phyloP scores from a whole-genome alignment of 2,113 vertebrate species.

The Craseonycteris thonglongyai region DNA sequence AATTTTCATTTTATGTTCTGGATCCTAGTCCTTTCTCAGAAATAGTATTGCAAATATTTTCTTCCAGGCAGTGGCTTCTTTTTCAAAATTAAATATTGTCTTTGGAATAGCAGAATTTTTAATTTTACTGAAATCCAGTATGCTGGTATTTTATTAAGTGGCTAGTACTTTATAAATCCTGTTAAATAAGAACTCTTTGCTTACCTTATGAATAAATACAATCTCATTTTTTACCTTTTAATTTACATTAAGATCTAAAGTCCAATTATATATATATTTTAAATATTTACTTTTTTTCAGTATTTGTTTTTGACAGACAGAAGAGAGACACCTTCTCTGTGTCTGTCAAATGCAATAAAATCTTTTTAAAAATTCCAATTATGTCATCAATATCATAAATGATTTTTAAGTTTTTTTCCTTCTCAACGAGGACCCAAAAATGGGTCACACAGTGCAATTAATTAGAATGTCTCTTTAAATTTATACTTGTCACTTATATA shows the following conservation, averaged over 20 bases:
- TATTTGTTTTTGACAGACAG: too few species aligned
- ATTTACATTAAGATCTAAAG: too few species aligned
- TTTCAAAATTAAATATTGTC: neutral
- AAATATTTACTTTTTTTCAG: too few species aligned
- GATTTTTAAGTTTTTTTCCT: neutral
- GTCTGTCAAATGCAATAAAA: too few species aligned
- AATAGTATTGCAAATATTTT: neutral
- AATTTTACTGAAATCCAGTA: neutral
- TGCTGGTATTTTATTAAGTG: neutral
- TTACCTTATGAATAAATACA: neutral
- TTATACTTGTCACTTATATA: neutral
- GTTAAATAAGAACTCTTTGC: neutral
- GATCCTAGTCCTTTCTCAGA: neutral
- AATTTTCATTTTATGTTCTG: neutral
- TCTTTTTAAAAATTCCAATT: neutral
- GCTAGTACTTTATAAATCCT: neutral
- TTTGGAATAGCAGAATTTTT: neutral
- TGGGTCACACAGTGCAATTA: neutral
- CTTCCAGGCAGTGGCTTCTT: neutral
- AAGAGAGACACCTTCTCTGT: too few species aligned
- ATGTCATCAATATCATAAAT: neutral
- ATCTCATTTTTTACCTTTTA: too few species aligned
- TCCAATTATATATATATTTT: too few species aligned
- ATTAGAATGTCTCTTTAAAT: neutral
- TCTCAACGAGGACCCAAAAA: neutral